Base-by-base conservation (phyloP, 2,113 vertebrate species). In the Balaenoptera acutorostrata region DNA sequence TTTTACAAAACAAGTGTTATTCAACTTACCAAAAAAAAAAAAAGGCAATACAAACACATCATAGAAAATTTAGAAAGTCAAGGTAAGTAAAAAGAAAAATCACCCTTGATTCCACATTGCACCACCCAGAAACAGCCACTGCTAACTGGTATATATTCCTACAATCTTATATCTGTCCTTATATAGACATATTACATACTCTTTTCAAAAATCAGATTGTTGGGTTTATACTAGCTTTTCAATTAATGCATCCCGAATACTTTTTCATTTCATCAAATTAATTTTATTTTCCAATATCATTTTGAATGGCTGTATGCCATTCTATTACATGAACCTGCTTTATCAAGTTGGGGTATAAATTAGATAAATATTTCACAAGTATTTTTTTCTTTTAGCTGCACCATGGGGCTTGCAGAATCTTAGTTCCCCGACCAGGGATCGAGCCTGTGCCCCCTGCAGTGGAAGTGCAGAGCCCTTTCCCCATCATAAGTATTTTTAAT, bases 1-100 rank as follows among this genome's bases (percentile, higher is more conserved):
- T 96, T 93, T 33, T 23, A 61, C 91, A 96, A 92, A 66, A 75
- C 39, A 85, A 94, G n/a, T 83, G 81, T 13, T 61, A n/a, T 33
- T 86, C 57, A 95, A 61, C 44, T 81, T 95, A 44, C 39, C 39
- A 59, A 69, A 77, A 57, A 13, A 36, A 13, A 36, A 36, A 29
- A 46, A 77, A 82, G 13, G 12, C 41, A 86, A 68, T 61, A 36
- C 29, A 36, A 87, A 44, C 31, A 81, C 27, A 52, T 88, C 81
- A 27, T 20, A 44, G 69, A 49, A 91, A 85, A 46, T 66, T 72
- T 86, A 72, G 72, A 71, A 93, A 97, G 95, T 27, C 81, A 69
- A 93, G 8, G 27, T 78, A 72, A 93, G 20, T 39, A 44, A 86
- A 93, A 78, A 78, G 41, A 90, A 78, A 86, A 92, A 85, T 66